These are phyloP conservation scores for Calidris pugnax DNA, from an alignment of 2,113 vertebrate genomes.

Conservation along the genomic window DNA sequence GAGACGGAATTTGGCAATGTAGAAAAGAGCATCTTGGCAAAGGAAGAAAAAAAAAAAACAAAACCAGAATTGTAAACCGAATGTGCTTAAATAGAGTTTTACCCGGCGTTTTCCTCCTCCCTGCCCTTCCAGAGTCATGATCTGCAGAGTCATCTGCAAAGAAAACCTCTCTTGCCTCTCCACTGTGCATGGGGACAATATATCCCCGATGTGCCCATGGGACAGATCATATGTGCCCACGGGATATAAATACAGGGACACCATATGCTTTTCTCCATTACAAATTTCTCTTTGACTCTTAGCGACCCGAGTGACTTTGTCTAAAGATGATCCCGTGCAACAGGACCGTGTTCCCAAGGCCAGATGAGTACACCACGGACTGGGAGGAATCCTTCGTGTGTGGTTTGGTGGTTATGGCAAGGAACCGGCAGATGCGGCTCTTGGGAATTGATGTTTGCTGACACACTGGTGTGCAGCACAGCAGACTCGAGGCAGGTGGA, in stretches of 20 bases:
- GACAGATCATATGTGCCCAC: background rate
- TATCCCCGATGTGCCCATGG: background rate
- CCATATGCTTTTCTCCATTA: background rate
- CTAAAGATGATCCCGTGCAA: background rate
- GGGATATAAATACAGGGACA: background rate
- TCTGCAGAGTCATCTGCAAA: background rate
- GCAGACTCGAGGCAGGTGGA: conserved; percentile 36
- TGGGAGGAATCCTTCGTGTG: background rate
- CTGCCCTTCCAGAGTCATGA: background rate
- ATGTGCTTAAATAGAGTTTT: background rate
- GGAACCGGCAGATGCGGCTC: background rate
- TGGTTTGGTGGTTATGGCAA: conserved; percentile 37
- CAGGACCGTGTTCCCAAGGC: background rate
- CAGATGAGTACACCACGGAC: background rate
- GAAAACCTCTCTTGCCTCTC: background rate
- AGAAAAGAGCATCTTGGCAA: background rate
- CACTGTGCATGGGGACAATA: background rate
- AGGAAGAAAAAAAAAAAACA: background rate
- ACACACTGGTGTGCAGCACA: background rate
- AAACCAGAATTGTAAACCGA: background rate
- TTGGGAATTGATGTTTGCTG: background rate
- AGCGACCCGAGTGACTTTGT: background rate
- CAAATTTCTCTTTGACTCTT: background rate
- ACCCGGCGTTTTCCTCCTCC: background rate
- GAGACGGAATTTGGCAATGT: background rate